Evolutionary conservation across 2,113 vertebrate genomes (phyloP), one percentile per base, ranked within the genome.

Genomic region (Mormyrus lacerda): DNA sequence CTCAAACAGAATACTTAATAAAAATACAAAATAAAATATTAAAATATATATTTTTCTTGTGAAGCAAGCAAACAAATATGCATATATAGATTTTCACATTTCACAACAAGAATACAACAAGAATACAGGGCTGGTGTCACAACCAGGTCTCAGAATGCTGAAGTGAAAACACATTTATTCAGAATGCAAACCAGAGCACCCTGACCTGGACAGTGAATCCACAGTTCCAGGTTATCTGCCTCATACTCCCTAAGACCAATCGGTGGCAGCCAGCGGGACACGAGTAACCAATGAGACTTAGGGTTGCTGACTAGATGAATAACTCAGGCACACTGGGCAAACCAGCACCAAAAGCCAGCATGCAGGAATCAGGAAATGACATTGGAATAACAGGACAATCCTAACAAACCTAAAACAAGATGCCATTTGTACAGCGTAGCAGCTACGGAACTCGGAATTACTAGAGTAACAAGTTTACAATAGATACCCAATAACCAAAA

Each of bases 1-100:
- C n/a, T 11, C 35, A 50, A 31, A 88, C 15, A 88, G 69, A 88
- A 51, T 88, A 88, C 27, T 65, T 61, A 88, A 76, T 76, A 88
- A 76, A 88, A 88, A 69, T 88, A 88, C 87, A 69, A 65, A 44
- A 45, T 88, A 69, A 69, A 69, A 61, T 61, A 61, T 69, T 44
- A 44, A 82, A 82, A 82, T 82, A 82, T 47, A 44, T 31, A 17
- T 73, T 73, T 88, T 88, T 82, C 69, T 73, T 73, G 9, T 15
- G 27, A 48, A 88, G 47, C 69, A 88, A 69, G 47, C 88, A 88
- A 73, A 53, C 48, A 53, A 79, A 35, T 88, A 21, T 69, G 69
- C 45, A 73, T 73, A 88, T 76, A 15, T 87, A 69, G 73, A 79
- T 79, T 79, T 79, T 55, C 3, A 58, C 50, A 87, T 88, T 47